These are phyloP conservation scores for Neoarius graeffei DNA, from an alignment of 2,113 vertebrate genomes.

Conservation along the genomic window DNA sequence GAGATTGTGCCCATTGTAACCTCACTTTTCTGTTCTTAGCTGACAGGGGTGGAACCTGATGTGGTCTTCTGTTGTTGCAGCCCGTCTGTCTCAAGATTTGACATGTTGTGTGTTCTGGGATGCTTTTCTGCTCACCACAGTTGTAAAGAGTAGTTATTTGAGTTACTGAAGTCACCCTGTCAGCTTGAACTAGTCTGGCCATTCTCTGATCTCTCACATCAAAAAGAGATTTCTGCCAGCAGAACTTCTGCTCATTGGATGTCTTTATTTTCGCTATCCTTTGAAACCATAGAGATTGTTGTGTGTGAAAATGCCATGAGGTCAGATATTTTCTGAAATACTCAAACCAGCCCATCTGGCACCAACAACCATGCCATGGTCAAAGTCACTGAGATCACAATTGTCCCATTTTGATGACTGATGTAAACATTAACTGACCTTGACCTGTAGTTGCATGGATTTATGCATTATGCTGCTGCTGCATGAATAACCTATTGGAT, in stretches of 20 bases:
- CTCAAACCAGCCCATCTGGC: background rate
- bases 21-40: background rate
- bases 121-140: too few relatives aligned
- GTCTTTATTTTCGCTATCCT: background rate
- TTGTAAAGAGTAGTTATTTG: too few relatives aligned
- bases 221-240: background rate
- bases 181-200: background rate
- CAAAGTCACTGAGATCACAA: background rate
- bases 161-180: background rate
- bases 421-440: background rate
- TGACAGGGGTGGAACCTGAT: background rate
- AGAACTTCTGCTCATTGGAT: background rate
- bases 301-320: background rate
- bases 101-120: too few relatives aligned
- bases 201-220: background rate
- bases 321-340: background rate
- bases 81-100: too few relatives aligned
- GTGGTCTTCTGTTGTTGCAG: too few relatives aligned
- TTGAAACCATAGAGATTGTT: background rate
- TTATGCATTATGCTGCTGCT: background rate
- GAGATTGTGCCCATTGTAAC: too few relatives aligned
- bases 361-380: background rate
- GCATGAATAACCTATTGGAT: background rate
- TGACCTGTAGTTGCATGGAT: background rate
- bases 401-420: background rate